Evolutionary conservation across 2,113 vertebrate species (phyloP), one percentile per base, ranked within the genome.

Genomic region (Tinamus guttatus): DNA sequence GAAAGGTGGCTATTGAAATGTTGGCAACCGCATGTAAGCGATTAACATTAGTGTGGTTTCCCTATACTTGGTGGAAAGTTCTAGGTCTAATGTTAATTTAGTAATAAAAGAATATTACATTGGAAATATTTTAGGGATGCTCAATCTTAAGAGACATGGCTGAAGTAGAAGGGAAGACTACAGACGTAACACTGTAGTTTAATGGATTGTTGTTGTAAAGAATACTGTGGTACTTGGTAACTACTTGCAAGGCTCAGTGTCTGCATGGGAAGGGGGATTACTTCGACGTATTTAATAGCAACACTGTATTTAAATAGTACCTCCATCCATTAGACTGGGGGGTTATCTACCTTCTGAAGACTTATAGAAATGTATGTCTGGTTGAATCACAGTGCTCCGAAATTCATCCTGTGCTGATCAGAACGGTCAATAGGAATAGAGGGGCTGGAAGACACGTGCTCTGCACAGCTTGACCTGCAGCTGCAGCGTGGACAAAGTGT

Each of bases 21-120:
- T 74, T 85, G 43, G 64, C 2, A 5, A 80, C 62, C 69, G 73
- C 67, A 45, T 90, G 85, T 13, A 75, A 81, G 51, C 63, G 43
- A 93, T 96, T 87, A 81, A 54, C 60, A 25, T 74, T 28, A 47
- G 51, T 22, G n/a, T 71, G 56, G 25, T 75, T 94, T 93, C 47
- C 32, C 9, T 69, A 24, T 62, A 41, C 62, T 59, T 85, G 36
- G 51, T 62, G 69, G 86, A 89, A 89, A 69, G 36, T 91, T 94
- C 38, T 77, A 68, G 38, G 18, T 59, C 45, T 91, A 52, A 38
- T 58, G 28, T 68, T 71, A 87, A 73, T 43, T 67, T 82, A 71
- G 30, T 40, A 82, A 75, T 77, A 64, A 91, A 84, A 93, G 38
- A 34, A 64, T 69, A 59, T 85, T 62, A 85, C 47, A 73, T 40